Evolutionary conservation across 2,797 vertebrate genomes (phyloP).

Genomic region (Hypotaenidia philippensis): DNA sequence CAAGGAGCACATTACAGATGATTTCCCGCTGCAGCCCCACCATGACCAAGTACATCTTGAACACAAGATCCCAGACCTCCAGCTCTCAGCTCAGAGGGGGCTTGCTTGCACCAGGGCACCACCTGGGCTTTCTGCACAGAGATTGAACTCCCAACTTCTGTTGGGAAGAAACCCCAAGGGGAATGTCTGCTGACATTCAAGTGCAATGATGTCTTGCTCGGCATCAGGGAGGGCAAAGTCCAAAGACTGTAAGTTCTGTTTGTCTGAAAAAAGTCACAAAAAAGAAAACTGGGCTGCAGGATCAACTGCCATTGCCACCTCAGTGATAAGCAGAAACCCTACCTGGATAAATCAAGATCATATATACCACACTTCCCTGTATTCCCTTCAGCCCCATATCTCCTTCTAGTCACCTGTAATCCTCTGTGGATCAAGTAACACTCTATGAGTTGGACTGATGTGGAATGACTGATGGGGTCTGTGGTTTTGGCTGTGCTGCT

Average conservation of each 20-base stretch:
- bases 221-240: not conserved
- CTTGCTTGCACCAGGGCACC: not conserved
- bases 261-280: not conserved
- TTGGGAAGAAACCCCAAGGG: not conserved
- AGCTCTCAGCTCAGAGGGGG: not conserved
- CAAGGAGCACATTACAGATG: not conserved
- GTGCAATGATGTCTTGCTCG: not conserved
- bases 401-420: slow-evolving; percentile 16
- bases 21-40: not conserved
- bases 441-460: not conserved
- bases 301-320: not conserved
- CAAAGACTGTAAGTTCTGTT: not conserved
- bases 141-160: not conserved
- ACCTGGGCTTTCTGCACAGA: not conserved
- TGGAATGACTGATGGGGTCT: slow-evolving; percentile 55
- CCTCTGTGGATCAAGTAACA: slow-evolving; percentile 29
- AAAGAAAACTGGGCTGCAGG: rapidly evolving
- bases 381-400: slow-evolving; percentile 48
- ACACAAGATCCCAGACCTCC: not conserved
- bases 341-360: slow-evolving; percentile 40
- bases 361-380: not conserved
- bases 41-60: too few relatives aligned
- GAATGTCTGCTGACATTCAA: not conserved
- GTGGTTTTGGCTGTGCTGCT: not conserved
- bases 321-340: not conserved